phyloP scores from a whole-genome alignment of 1,140 invertebrate genomes.

The Drosophila watanabei region DNA sequence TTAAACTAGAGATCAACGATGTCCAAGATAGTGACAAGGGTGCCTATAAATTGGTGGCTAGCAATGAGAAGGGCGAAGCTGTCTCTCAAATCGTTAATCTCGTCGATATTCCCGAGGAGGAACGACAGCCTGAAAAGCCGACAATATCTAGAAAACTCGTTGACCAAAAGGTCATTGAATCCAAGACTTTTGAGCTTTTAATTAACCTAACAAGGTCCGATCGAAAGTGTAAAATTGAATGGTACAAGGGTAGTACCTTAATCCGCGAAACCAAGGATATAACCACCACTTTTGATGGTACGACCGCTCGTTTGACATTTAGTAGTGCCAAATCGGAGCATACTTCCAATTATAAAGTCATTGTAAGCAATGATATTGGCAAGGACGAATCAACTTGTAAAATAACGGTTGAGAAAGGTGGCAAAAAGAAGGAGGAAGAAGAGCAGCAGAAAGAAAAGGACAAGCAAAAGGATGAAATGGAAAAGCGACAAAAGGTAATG shows the following conservation, averaged over 20 bases:
- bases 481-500: conserved; percentile 64
- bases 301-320: conserved; percentile 91
- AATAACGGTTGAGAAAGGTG: conserved; percentile 88
- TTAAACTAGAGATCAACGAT: conserved; percentile 95
- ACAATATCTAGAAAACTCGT: conserved; percentile 91
- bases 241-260: conserved; percentile 93
- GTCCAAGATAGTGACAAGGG: conserved; percentile 93
- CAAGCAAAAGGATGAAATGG: conserved; percentile 72
- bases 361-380: conserved; percentile 93
- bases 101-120: conserved; percentile 90
- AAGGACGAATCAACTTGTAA: conserved; percentile 92
- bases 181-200: conserved; percentile 92
- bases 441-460: conserved; percentile 77
- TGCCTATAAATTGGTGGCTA: conserved; percentile 95
- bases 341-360: conserved; percentile 91
- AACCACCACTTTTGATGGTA: conserved; percentile 92
- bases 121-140: conserved; percentile 86
- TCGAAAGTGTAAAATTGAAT: conserved; percentile 92
- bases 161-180: conserved; percentile 90
- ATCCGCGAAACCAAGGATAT: conserved; percentile 91
- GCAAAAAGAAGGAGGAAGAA: conserved; percentile 79
- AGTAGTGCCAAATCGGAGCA: conserved; percentile 89
- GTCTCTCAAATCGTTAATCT: conserved; percentile 95
- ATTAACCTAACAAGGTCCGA: conserved; percentile 90
- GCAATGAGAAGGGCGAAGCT: conserved; percentile 97